Evolutionary conservation across 2,797 vertebrate genomes (phyloP), one percentile per base, ranked within the genome.

Genomic region (Salarias fasciatus): DNA sequence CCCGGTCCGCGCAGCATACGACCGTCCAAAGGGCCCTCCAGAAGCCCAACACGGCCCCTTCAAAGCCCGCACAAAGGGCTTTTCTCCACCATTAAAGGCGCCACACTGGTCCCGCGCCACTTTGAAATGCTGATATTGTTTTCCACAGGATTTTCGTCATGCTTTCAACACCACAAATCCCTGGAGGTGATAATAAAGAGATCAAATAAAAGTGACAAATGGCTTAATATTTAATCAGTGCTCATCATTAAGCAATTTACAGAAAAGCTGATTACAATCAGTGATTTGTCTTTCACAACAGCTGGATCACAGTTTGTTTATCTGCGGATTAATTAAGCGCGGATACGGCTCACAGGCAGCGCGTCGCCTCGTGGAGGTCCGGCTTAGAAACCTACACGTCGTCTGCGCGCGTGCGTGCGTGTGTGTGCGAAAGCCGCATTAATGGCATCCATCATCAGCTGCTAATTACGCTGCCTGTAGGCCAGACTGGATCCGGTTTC

Each of bases 401-500:
- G 51, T 4, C 12, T 67, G 66, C 77, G 78, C 24, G 18, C 18
- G n/a, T 67, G 66, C 77, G 78, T 67, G 66, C 77, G 78, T 24
- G 18, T 18, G n/a, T 67, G 66, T 77, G 78, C 74, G 79, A 84
- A 86, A 88, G 84, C 83, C 69, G 56, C 70, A 76, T 79, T 86
- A 90, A 91, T 85, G 87, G 86, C 75, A 74, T 92, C 92, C 88
- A 88, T 94, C 93, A 91, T 84, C 93, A 85, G 87, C 79, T 89
- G 77, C 92, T 93, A 93, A 93, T 94, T 91, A 93, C 90, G 90
- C 87, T 78, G 86, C 85, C 85, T 56, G 63, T 84, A 79, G 82
- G 73, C 82, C 77, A 33, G 42, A 48, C 79, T 53, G 81, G 91
- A 84, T 94, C 87, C n/a, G 45, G 77, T 93, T 92, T 92, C 92